A percentile compares a stretch with the other conserved stretches of the same genome.
These are phyloP conservation scores for Zaprionus gabonicus DNA, from an alignment of 1,140 invertebrate species.

Conservation along the genomic window DNA sequence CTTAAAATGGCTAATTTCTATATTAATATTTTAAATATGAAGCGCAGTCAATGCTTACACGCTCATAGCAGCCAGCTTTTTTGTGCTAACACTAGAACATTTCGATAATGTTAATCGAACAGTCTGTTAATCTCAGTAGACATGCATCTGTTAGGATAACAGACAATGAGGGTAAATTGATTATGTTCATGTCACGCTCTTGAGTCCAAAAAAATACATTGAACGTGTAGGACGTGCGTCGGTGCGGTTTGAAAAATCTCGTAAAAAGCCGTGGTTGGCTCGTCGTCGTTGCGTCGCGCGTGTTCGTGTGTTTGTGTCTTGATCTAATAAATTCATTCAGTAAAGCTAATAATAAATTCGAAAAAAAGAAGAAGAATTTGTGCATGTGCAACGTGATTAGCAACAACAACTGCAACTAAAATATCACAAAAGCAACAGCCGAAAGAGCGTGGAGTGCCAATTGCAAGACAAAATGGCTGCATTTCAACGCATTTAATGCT, in stretches of 20 bases:
- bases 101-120: neutral
- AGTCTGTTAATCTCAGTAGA: slow-evolving; percentile 14
- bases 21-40: neutral
- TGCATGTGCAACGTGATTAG: slow-evolving; percentile 19
- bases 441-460: slow-evolving; percentile 67
- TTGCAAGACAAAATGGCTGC: slow-evolving; percentile 79
- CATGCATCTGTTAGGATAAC: slow-evolving; percentile 25
- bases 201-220: slow-evolving; percentile 43
- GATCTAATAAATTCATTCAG: slow-evolving; percentile 24
- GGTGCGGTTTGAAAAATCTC: slow-evolving; percentile 18
- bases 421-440: slow-evolving; percentile 28
- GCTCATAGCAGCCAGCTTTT: slow-evolving; percentile 8
- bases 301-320: slow-evolving; percentile 29
- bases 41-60: neutral
- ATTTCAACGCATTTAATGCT: slow-evolving; percentile 78
- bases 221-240: slow-evolving; percentile 40
- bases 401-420: neutral
- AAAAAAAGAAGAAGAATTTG: neutral
- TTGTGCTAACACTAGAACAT: neutral
- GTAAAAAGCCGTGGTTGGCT: slow-evolving; percentile 38
- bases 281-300: slow-evolving; percentile 31
- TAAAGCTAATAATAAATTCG: slow-evolving; percentile 17
- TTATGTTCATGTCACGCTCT: slow-evolving; percentile 28
- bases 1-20: neutral
- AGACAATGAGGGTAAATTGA: slow-evolving; percentile 24